A percentile compares a stretch with the other conserved stretches of the same genome.
These are phyloP conservation scores for Indicator indicator DNA, from an alignment of 2,113 vertebrate genomes.

Conservation along the genomic window DNA sequence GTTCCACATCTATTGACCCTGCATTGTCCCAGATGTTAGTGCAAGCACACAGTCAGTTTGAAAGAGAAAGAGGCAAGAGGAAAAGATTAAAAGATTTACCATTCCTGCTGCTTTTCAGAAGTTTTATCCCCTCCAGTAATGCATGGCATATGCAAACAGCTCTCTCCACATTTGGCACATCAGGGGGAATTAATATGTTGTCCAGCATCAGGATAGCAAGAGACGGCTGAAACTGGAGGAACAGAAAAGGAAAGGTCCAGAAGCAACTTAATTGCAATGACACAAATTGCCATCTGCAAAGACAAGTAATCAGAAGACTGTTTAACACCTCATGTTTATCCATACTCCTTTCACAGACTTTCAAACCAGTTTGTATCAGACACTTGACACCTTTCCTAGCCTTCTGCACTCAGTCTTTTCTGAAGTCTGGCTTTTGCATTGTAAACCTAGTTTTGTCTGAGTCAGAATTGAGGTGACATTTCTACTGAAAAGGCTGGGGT, in stretches of 20 bases:
- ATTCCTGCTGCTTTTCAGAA: neutral
- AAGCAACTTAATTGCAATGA: neutral
- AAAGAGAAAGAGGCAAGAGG: neutral
- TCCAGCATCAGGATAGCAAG: neutral
- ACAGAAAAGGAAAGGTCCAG: neutral
- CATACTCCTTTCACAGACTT: neutral
- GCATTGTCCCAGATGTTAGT: neutral
- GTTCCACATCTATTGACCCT: neutral
- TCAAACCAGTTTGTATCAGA: neutral
- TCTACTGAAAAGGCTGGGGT: neutral
- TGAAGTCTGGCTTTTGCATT: neutral
- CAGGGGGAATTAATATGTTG: neutral
- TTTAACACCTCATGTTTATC: neutral
- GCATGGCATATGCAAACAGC: neutral
- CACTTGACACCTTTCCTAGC: neutral
- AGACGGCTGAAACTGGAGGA: neutral
- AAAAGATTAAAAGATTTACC: neutral
- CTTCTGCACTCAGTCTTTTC: neutral
- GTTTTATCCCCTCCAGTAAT: conserved; percentile 5
- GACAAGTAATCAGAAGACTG: neutral
- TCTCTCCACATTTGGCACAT: neutral
- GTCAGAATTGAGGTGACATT: neutral
- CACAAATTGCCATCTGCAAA: neutral
- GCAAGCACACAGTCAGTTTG: neutral
- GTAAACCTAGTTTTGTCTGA: neutral